Percentiles rank a stretch among this genome's conserved stretches.
Evolutionary conservation across 2,888 invertebrate genomes (phyloP).

Genomic region (Thereva unica): DNA sequence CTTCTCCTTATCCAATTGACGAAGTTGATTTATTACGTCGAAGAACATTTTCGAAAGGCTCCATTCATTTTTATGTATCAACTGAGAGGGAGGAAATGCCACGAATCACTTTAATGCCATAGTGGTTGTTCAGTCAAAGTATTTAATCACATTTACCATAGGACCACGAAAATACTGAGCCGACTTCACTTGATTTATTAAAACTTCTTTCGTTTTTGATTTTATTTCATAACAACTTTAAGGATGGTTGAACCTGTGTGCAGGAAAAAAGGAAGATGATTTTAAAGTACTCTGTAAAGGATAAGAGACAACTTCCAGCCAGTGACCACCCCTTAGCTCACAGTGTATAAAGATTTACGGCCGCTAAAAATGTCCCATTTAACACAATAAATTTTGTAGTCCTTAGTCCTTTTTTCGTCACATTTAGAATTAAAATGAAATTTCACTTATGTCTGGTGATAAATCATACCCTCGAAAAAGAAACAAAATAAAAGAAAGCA

Average conservation of each 20-base stretch:
- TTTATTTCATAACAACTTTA: too few species aligned
- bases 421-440: conserved; percentile 20
- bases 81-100: background rate
- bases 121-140: too few species aligned
- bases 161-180: too few species aligned
- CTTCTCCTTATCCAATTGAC: conserved; percentile 12
- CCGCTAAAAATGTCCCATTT: conserved; percentile 8
- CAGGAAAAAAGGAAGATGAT: too few species aligned
- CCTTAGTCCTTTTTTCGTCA: conserved; percentile 12
- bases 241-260: too few species aligned
- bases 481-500: background rate
- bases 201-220: too few species aligned
- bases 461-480: conserved; percentile 21
- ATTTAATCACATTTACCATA: too few species aligned
- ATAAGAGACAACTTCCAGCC: too few species aligned
- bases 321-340: background rate
- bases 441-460: conserved; percentile 21
- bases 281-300: too few species aligned
- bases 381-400: conserved; percentile 23
- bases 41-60: conserved; percentile 28
- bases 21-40: conserved; percentile 26
- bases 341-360: conserved; percentile 3
- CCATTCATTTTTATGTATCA: conserved; percentile 21
- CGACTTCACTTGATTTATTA: too few species aligned
- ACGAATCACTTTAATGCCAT: too few species aligned